Base-by-base conservation (phyloP, 1,140 invertebrate genomes). In the Chlorops oryzae region DNA sequence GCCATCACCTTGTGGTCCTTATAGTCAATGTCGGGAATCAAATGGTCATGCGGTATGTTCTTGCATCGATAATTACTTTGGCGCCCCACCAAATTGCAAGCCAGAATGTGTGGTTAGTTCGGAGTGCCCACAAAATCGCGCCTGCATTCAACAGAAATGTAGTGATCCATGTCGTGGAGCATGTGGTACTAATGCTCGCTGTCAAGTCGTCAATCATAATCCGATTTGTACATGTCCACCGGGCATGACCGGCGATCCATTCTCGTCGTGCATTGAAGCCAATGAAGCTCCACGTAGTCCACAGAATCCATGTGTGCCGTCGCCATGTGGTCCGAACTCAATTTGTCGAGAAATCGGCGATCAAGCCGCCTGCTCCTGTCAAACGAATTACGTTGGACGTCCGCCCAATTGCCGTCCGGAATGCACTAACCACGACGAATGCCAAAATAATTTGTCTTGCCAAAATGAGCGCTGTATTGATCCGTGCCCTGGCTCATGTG, bases 51-150 rank as follows among this genome's bases (percentile, higher is more conserved):
- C 87, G 5, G 85, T 89, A n/a, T 92, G 89, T 59, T 83, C 86
- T 7, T 92, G 89, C 68, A 77, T 85, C 54, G 73, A 75, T 23
- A 83, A 81, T 28, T 90, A 86, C 61, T 78, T 88, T 47, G 88
- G 88, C 17, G 80, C 81, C 9, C 87, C 88, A 43, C 88, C 88
- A 12, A 78, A 77, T 37, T 91, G 88, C 65, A 79, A 86, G 56
- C 87, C 88, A 0, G 88, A 92, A 72, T 92, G 89, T 62, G 79
- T 88, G 20, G 82, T 86, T 40, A 90, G 85, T 64, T 83, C 85
- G 0, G 89, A 92, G 68, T 93, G 90, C 67, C 74, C 86, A 2
- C 82, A 86, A 69, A 84, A 90, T 62, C 84, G 85, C 59, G 86
- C 88, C 0, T 92, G 90, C 62, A 77, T 88, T 13, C 81, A 84